Conservation (phyloP, 2,888 invertebrate genomes). For the Eristalinus aeneus region DNA sequence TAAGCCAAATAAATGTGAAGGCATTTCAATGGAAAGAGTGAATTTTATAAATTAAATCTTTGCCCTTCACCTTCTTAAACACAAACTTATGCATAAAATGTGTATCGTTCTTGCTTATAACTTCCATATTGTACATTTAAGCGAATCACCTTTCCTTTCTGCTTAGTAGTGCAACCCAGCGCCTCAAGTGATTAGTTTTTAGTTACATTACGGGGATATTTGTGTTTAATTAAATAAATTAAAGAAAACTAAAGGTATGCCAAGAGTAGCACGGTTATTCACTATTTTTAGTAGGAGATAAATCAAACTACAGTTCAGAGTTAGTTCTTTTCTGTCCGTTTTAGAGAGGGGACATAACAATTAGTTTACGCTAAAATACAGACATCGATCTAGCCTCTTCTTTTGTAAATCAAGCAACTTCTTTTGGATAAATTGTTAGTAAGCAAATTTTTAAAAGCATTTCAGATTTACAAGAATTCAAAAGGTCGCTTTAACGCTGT, state of each 20-base stretch:
- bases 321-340: not conserved
- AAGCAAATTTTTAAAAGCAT: no score
- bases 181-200: conserved; percentile 31
- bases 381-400: no score
- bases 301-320: not conserved
- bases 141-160: conserved; percentile 60
- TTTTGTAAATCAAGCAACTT: no score
- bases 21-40: not conserved
- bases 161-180: conserved; percentile 61
- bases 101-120: not conserved
- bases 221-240: not conserved
- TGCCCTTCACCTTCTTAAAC: conserved; percentile 49
- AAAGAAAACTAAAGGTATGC: not conserved
- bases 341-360: no score
- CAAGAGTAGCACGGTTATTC: not conserved
- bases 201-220: not conserved
- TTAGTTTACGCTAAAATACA: no score
- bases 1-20: not conserved
- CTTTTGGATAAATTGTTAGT: no score
- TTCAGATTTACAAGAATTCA: no score
- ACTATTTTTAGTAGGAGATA: not conserved
- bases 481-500: no score
- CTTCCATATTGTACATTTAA: not conserved
- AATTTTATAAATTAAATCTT: not conserved
- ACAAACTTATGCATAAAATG: conserved; percentile 15